Base-by-base conservation (phyloP, 2,888 invertebrate species). In the Melinaea marsaeus region DNA sequence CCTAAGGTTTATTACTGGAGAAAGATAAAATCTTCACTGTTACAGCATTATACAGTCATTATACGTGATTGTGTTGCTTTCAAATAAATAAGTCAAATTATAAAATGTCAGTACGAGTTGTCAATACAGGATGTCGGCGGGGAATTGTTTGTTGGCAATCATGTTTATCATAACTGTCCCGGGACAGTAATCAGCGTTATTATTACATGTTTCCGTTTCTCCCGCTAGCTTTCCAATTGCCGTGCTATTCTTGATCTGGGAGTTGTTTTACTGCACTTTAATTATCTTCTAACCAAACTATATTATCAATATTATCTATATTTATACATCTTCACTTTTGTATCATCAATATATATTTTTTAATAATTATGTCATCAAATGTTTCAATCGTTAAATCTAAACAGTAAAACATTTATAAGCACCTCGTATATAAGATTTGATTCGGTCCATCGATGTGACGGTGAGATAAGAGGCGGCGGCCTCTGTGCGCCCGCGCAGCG, bases 401-500 rank as follows among this genome's bases (percentile, higher is more conserved):
- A 64, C 61, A 57, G 60, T 62, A n/a, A 63, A 57, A 62, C 62
- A 65, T 35, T 66, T 64, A 63, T 66, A 64, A 64, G 55, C 62
- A 71, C 62, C 66, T 67, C 64, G 68, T 71, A 68, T 72, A 72
- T 72, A 69, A 71, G 71, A 71, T 68, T 67, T 67, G 64, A 63
- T 68, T 68, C 73, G 72, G 71, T 69, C 73, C 68, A 67, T 57
- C 65, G 69, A 67, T 74, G 32, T 73, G 73, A 75, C 75, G 75
- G 75, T 74, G 71, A 72, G 71, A 71, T 72, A 71, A 68, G 65
- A 22, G 68, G 79, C 80, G 80, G 79, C 79, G 76, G 75, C 75
- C 75, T 78, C 79, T 81, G 75, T 79, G 78, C 84, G 79, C 85
- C 85, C 74, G 84, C 84, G 83, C 82, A 77, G 65, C 72, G 69